These are phyloP conservation scores for Argyrosomus japonicus DNA, from an alignment of 2,113 vertebrate genomes.

Conservation along the genomic window DNA sequence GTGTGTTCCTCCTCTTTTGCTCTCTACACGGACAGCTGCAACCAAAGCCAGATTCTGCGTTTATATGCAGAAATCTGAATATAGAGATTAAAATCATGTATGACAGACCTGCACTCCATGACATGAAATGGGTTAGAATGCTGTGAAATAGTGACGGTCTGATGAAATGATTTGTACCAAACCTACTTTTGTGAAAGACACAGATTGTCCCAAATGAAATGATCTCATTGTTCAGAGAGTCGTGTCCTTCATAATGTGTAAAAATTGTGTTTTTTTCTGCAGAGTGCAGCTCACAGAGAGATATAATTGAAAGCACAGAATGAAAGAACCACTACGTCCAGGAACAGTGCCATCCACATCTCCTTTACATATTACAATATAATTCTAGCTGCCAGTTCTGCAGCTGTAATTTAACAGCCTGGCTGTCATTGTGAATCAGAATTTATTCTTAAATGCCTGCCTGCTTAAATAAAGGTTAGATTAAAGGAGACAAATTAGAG, in stretches of 20 bases:
- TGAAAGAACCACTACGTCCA: neutral
- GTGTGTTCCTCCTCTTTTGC: too few relatives aligned
- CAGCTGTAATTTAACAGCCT: constrained; percentile 27
- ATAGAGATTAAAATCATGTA: too few relatives aligned
- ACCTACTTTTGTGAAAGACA: neutral
- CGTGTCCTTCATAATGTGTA: neutral
- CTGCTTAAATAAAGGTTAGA: constrained; percentile 68
- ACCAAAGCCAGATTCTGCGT: too few relatives aligned
- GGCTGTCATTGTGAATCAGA: constrained; percentile 64
- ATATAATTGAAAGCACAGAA: constrained; percentile 3
- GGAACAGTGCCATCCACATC: constrained; percentile 7
- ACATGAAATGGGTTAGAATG: neutral
- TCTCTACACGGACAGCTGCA: too few relatives aligned
- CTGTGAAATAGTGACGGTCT: neutral
- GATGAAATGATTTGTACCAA: neutral
- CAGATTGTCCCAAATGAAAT: neutral
- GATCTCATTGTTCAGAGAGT: neutral
- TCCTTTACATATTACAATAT: constrained; percentile 26
- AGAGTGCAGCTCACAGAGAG: neutral
- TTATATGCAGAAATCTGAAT: too few relatives aligned
- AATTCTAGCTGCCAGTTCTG: constrained; percentile 26
- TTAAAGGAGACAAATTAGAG: constrained; percentile 78
- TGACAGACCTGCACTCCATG: neutral
- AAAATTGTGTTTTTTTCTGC: neutral
- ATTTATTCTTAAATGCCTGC: constrained; percentile 46